Percentiles rank a stretch among this genome's conserved stretches.
phyloP scores from a whole-genome alignment of 2,797 vertebrate species.

The Tinamus major region DNA sequence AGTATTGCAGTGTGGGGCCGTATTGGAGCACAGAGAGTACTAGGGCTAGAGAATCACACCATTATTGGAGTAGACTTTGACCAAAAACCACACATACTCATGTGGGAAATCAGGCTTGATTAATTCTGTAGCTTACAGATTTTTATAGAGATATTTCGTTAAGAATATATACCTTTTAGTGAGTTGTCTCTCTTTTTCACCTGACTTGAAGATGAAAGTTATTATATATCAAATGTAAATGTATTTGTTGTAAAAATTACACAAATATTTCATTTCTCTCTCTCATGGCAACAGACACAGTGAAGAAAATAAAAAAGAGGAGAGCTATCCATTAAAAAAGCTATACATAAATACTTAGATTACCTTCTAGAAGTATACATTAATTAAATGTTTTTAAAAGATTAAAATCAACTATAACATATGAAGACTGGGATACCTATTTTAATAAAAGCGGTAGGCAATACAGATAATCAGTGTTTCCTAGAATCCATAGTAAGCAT shows the following conservation, averaged over 20 bases:
- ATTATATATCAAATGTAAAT: background rate
- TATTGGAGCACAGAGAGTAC: background rate
- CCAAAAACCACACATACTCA: background rate
- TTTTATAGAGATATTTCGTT: background rate
- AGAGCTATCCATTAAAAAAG: background rate
- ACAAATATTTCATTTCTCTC: slow-evolving; percentile 10
- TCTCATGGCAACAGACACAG: background rate
- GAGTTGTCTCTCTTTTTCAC: background rate
- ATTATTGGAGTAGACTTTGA: background rate
- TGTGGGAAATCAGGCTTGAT: background rate
- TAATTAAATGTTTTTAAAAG: slow-evolving; percentile 23
- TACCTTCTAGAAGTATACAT: slow-evolving; percentile 13
- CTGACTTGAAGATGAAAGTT: background rate
- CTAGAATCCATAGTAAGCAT: background rate
- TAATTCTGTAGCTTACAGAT: background rate
- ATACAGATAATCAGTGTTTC: background rate
- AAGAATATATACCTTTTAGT: background rate
- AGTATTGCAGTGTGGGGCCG: background rate
- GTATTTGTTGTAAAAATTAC: slow-evolving; percentile 20
- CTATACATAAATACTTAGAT: slow-evolving; percentile 31
- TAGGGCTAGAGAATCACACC: rapidly evolving
- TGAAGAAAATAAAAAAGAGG: background rate
- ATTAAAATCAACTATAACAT: background rate
- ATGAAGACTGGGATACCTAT: background rate
- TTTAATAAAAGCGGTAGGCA: background rate